These are phyloP conservation scores for Pardalotus punctatus DNA, from an alignment of 2,113 vertebrate genomes.

Conservation along the genomic window DNA sequence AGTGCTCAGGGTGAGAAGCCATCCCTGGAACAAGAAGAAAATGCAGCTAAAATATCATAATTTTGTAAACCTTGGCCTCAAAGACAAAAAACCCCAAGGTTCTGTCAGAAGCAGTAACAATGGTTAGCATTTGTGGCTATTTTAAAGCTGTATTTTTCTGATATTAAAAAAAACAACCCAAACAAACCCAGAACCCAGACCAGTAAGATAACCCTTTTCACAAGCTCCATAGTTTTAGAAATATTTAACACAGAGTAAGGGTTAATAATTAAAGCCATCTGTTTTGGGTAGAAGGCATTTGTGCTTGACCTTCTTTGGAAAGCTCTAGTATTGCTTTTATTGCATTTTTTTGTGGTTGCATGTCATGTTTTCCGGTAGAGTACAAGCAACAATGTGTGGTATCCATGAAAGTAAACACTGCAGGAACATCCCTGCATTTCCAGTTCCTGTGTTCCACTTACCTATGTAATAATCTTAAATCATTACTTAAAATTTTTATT, in stretches of 20 bases:
- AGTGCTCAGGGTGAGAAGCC: not conserved
- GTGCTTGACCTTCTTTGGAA: not conserved
- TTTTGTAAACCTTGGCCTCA: not conserved
- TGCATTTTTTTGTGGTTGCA: not conserved
- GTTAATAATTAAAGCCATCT: not conserved
- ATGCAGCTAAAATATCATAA: not conserved
- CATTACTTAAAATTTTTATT: not conserved
- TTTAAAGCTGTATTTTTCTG: not conserved
- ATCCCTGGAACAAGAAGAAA: not conserved
- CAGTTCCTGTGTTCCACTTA: not conserved
- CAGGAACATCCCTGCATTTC: not conserved
- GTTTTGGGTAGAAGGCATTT: not conserved
- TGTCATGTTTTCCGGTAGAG: not conserved
- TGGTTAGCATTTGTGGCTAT: not conserved
- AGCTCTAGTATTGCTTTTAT: not conserved
- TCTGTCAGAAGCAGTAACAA: not conserved
- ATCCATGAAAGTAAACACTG: not conserved
- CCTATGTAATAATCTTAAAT: not conserved
- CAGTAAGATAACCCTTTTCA: not conserved
- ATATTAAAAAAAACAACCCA: not conserved
- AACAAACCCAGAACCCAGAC: not conserved
- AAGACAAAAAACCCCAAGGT: not conserved
- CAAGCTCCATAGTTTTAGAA: not conserved
- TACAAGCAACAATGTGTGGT: not conserved
- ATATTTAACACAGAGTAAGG: not conserved